Evolutionary conservation across 2,113 vertebrate species (phyloP), one percentile per base, ranked within the genome.

Genomic region (Uropsilus gracilis): DNA sequence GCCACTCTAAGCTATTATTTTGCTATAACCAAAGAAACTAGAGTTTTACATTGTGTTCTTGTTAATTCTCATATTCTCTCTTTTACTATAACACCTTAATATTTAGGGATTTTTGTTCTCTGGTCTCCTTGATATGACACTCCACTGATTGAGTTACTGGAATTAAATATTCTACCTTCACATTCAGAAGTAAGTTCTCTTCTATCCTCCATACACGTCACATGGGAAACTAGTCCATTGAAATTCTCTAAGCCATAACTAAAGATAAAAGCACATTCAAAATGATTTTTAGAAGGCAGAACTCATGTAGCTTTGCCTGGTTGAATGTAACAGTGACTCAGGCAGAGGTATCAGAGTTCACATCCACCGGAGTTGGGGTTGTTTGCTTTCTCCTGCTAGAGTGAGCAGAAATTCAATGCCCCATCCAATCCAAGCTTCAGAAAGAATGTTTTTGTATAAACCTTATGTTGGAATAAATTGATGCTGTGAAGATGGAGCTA

Each of bases 221-320:
- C 57, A 92, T 92, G 77, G 86, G 93, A 75, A 96, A 55, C 77
- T 73, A 9, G 88, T 95, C 89, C 85, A 86, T 86, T 82, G 89
- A 90, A 57, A 78, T 64, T 93, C 91, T 78, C 89, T 75, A 57
- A 94, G 61, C 76, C n/a, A 81, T 84, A 30, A 68, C 55, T 84
- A 69, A 90, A 75, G 80, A 63, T 84, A 80, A 94, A 89, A 77
- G 53, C 50, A 64, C 64, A 53, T 55, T 34, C 50, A 91, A 88
- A 66, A 34, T 82, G 39, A 75, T 61, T 95, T 95, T 59, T 59
- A 81, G 84, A 81, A 86, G 46, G 26, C 16, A 71, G 32, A 39
- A 63, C 30, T 32, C 26, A 3, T 5, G 2, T 39, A 17, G 10
- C 57, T 59, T 94, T 83, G 28, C n/a, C 17, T 59, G 76, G 18